Conservation (phyloP, 2,113 vertebrate genomes). For the Stercorarius parasiticus region DNA sequence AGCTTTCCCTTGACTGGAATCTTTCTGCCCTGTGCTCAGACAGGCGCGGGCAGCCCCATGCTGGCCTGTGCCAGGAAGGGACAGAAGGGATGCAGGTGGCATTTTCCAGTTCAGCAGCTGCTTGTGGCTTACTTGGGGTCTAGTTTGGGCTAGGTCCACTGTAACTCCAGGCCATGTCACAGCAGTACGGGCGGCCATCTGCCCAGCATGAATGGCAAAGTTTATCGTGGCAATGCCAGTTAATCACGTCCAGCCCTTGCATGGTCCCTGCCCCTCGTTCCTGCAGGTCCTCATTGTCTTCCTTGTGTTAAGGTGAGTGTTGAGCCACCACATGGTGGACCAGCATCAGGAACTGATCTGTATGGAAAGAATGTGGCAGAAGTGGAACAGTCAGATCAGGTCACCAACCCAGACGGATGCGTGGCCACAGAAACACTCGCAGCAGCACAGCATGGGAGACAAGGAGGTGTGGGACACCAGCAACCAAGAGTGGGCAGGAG, state of each 20-base stretch:
- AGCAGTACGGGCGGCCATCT: background rate
- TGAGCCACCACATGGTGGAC: background rate
- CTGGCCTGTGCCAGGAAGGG: background rate
- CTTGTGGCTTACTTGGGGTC: background rate
- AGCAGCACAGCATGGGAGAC: background rate
- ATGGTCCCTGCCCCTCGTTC: accelerated
- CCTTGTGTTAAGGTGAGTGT: background rate
- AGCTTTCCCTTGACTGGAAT: background rate
- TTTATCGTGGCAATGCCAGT: background rate
- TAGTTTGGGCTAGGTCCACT: background rate
- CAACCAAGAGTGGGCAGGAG: background rate
- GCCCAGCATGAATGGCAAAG: background rate
- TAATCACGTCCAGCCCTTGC: background rate
- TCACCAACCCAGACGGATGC: background rate
- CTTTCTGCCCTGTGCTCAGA: background rate
- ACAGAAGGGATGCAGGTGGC: background rate
- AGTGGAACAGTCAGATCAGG: background rate
- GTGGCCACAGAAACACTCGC: background rate
- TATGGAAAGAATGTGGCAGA: background rate
- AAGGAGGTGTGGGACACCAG: background rate
- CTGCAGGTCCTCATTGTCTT: background rate
- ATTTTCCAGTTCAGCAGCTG: background rate
- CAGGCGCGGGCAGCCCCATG: background rate
- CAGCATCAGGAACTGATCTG: background rate
- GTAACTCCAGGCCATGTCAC: background rate